A percentile compares a stretch with the other conserved stretches of the same genome.
These are phyloP conservation scores for Acanthis flammea DNA, from an alignment of 2,797 vertebrate species.

Conservation along the genomic window DNA sequence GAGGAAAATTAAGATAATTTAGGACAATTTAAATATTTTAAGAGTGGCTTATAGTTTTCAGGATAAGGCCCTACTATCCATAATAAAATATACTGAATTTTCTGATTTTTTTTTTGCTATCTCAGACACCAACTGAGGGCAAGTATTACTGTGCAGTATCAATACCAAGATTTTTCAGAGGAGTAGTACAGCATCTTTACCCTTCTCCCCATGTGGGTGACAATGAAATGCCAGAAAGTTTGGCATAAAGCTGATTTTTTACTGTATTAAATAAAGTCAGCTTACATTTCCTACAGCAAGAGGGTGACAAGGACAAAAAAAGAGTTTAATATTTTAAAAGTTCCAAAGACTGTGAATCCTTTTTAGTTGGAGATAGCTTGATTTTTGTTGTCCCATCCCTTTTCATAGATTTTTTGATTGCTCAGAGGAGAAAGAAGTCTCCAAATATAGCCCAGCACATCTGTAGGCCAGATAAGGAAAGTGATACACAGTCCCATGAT, in stretches of 20 bases:
- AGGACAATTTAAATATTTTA: not conserved
- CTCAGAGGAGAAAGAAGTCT: not conserved
- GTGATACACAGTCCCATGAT: not conserved
- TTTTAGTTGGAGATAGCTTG: not conserved
- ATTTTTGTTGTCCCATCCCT: not conserved
- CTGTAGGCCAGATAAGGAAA: constrained; percentile 31
- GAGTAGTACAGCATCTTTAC: not conserved
- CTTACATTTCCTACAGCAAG: not conserved
- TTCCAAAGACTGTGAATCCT: not conserved
- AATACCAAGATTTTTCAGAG: not conserved
- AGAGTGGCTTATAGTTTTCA: not conserved
- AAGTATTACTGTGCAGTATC: not conserved
- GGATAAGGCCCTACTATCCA: not conserved
- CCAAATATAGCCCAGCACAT: constrained; percentile 7
- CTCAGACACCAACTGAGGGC: not conserved
- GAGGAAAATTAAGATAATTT: not conserved
- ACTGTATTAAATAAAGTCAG: not conserved
- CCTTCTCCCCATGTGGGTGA: not conserved
- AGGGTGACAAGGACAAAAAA: not conserved
- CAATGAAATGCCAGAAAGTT: not conserved
- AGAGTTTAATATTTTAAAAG: not conserved
- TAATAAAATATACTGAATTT: not conserved
- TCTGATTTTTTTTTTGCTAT: not conserved
- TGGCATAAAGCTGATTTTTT: not conserved
- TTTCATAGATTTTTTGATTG: not conserved